Evolutionary conservation across 2,113 vertebrate species (phyloP).

Genomic region (Todiramphus chloris): DNA sequence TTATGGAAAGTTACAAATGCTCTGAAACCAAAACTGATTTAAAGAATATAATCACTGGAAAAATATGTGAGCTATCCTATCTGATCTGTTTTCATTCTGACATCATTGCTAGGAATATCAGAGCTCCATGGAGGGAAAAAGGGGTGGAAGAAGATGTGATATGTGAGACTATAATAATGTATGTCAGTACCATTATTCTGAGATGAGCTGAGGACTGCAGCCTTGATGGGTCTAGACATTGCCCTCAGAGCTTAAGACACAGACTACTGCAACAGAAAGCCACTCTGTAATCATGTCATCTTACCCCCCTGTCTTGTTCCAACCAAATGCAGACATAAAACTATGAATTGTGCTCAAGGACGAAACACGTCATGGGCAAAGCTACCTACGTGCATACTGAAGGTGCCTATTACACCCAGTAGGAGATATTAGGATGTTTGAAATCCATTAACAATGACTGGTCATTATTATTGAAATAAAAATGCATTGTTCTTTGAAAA

Average conservation of each 20-base stretch:
- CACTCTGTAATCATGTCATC: neutral
- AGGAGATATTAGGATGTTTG: neutral
- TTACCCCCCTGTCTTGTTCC: neutral
- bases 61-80: neutral
- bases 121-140: neutral
- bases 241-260: neutral
- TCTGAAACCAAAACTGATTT: neutral
- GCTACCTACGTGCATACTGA: neutral
- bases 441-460: neutral
- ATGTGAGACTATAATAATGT: neutral
- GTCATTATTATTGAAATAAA: conserved; percentile 13
- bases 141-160: neutral
- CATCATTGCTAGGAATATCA: neutral
- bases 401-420: neutral
- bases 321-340: neutral
- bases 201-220: neutral
- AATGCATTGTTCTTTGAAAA: neutral
- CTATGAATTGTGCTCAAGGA: neutral
- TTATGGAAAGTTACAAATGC: neutral
- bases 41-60: neutral
- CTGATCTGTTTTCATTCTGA: neutral
- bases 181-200: neutral
- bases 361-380: neutral
- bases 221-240: neutral
- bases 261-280: neutral